A percentile compares a stretch with the other conserved stretches of the same genome.
These are phyloP conservation scores for Trichogramma pretiosum DNA, from an alignment of 1,140 invertebrate species.

Conservation along the genomic window DNA sequence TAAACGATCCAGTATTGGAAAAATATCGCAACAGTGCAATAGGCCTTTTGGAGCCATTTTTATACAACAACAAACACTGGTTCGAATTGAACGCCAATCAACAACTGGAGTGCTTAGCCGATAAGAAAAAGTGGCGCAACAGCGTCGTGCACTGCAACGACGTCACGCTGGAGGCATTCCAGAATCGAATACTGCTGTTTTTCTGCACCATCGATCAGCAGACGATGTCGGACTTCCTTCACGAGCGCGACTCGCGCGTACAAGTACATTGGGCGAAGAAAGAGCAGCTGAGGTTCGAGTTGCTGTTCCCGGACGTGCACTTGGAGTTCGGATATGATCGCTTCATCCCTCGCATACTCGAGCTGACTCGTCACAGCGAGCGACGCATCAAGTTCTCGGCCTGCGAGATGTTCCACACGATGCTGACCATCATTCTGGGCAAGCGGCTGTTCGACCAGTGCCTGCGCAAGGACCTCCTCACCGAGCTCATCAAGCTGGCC, in stretches of 20 bases:
- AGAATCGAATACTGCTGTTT: neutral
- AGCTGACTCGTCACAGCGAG: too few relatives aligned
- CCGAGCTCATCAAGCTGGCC: conserved; percentile 50
- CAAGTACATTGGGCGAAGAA: conserved; percentile 51
- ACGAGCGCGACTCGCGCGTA: too few relatives aligned
- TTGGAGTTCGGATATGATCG: conserved; percentile 54
- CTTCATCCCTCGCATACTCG: conserved; percentile 56
- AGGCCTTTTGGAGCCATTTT: conserved; percentile 44
- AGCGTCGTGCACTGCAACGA: too few relatives aligned
- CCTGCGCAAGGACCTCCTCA: conserved; percentile 40
- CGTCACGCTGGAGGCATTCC: too few relatives aligned
- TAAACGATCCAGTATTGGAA: conserved; percentile 25
- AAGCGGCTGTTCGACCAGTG: conserved; percentile 31
- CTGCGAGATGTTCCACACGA: conserved; percentile 60
- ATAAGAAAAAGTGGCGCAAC: too few relatives aligned
- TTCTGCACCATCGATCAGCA: conserved; percentile 38
- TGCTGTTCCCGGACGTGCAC: conserved; percentile 52
- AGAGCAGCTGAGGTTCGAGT: conserved; percentile 48
- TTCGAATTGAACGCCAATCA: too few relatives aligned
- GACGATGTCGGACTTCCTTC: too few relatives aligned
- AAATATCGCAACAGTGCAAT: conserved; percentile 42
- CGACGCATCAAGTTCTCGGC: conserved; percentile 63
- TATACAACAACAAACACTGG: conserved; percentile 20
- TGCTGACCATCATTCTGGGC: conserved; percentile 55
- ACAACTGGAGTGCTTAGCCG: too few relatives aligned